These are phyloP conservation scores for Acinonyx jubatus DNA, from an alignment of 2,113 vertebrate species.

Conservation along the genomic window DNA sequence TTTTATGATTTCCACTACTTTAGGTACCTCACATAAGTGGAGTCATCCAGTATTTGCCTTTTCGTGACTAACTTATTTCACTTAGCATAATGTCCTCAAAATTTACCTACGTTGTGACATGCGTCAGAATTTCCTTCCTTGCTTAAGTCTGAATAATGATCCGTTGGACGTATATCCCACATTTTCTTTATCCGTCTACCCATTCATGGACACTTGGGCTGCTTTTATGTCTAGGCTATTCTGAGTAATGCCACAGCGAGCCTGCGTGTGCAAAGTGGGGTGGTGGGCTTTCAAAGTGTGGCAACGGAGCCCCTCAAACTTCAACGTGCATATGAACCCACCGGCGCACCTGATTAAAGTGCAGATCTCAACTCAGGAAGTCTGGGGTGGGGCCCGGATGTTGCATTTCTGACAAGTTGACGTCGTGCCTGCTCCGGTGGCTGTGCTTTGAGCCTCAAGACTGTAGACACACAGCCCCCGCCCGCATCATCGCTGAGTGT, in stretches of 20 bases:
- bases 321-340: background rate
- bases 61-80: background rate
- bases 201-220: background rate
- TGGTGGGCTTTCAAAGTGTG: background rate
- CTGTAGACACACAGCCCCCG: too few species aligned
- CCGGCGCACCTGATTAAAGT: background rate
- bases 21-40: background rate
- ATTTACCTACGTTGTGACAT: background rate
- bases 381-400: too few species aligned
- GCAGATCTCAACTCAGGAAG: background rate
- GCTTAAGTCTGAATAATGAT: background rate
- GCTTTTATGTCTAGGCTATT: background rate
- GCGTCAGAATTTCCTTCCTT: background rate
- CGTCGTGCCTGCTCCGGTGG: accelerated
- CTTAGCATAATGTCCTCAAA: background rate
- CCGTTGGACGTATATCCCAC: background rate
- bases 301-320: background rate
- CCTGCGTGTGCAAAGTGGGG: accelerated
- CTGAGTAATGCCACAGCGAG: background rate
- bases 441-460: too few species aligned
- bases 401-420: background rate
- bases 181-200: background rate
- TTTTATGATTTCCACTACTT: background rate
- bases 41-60: background rate
- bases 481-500: background rate